Conservation (phyloP, 2,113 vertebrate species). For the Emydura subglobosa region DNA sequence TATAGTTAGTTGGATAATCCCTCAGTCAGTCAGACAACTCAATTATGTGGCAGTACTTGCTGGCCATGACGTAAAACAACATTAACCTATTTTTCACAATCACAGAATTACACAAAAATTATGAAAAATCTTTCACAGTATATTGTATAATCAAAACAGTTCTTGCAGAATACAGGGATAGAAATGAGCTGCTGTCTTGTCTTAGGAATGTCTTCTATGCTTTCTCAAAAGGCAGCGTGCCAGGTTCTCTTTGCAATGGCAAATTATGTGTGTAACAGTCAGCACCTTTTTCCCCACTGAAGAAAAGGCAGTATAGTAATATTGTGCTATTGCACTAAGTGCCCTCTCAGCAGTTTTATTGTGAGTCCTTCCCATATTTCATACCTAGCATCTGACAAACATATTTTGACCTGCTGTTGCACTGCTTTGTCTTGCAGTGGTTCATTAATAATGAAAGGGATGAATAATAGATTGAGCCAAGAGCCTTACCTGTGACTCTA, state of each 20-base stretch:
- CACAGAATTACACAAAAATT: not conserved
- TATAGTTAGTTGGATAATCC: not conserved
- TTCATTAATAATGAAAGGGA: conserved; percentile 57
- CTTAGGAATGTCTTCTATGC: not conserved
- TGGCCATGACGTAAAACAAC: not conserved
- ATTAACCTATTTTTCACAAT: fast-evolving
- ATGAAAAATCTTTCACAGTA: not conserved
- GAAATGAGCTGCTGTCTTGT: not conserved
- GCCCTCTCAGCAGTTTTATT: not conserved
- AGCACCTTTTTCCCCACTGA: not conserved
- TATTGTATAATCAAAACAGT: not conserved
- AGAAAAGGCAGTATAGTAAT: not conserved
- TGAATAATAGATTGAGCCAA: conserved; percentile 17
- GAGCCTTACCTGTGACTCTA: conserved; percentile 6
- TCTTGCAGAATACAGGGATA: not conserved
- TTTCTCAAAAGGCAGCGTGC: not conserved
- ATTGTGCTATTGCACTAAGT: not conserved
- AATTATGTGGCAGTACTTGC: not conserved
- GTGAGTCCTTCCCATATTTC: not conserved
- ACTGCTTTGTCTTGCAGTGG: conserved; percentile 17
- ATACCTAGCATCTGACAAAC: not conserved
- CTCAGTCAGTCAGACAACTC: not conserved
- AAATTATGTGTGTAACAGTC: not conserved
- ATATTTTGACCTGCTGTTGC: conserved; percentile 1
- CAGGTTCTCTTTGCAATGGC: not conserved